Evolutionary conservation across 2,888 invertebrate species (phyloP), one percentile per base, ranked within the genome.

Genomic region (Oconnorella tubifera): DNA sequence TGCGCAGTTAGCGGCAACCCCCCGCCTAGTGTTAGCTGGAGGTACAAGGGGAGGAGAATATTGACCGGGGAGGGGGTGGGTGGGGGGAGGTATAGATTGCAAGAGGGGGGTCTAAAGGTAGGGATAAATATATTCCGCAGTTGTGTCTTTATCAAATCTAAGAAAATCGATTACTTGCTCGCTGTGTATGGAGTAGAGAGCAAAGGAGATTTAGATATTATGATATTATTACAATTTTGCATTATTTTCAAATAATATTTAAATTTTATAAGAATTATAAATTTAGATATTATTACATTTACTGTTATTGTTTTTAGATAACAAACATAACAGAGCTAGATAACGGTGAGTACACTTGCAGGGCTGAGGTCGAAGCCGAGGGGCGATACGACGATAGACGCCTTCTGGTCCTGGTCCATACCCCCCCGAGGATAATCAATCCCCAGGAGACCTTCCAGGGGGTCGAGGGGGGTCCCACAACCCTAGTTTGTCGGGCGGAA

Each of bases 261-360:
- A n/a, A n/a, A n/a, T n/a, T n/a, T n/a, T n/a, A n/a, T n/a, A n/a
- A n/a, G n/a, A n/a, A n/a, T n/a, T n/a, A n/a, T 40, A 40, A 40
- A 40, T 40, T 40, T 14, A 40, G 19, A 10, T 19, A 40, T 40
- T 10, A 19, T 40, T 40, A 40, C 19, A 40, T 40, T 40, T 19
- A 10, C 40, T 40, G 10, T n/a, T n/a, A n/a, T n/a, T 40, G 40
- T 40, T 48, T 73, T 48, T 6, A 53, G 14, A 68, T 73, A 10
- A 50, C 55, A 56, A 68, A 72, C 64, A 70, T 72, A 56, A 65
- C 65, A 3, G 58, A 67, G 29, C 14, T 4, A 51, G 73, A 73
- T 63, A 70, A 73, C 33, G 72, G 72, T 4, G 40, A 25, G 2
- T 73, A 73, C 60, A 49, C 53, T 23, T 69, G 72, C 61, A 51